Percentiles rank a stretch among this genome's conserved stretches.
Evolutionary conservation across 2,797 vertebrate genomes (phyloP).

Genomic region (Dicrostonyx torquatus): DNA sequence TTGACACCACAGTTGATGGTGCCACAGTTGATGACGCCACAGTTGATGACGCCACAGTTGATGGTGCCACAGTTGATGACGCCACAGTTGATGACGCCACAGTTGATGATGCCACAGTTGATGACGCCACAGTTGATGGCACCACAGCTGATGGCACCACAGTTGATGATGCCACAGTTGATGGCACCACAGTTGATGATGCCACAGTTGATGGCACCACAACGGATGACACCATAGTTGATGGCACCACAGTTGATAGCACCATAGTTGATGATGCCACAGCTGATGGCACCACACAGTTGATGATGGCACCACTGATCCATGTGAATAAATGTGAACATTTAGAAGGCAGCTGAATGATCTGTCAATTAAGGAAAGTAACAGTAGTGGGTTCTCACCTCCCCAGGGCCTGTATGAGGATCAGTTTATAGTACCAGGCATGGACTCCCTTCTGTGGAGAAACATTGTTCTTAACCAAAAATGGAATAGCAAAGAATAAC

Average conservation of each 20-base stretch:
- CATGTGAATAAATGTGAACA: neutral
- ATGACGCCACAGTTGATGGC: too few species aligned
- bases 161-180: too few species aligned
- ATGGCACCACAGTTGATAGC: too few species aligned
- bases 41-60: accelerated
- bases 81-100: too few species aligned
- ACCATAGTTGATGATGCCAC: too few species aligned
- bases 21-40: too few species aligned
- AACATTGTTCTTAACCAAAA: neutral
- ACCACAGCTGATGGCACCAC: too few species aligned
- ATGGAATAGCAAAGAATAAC: neutral
- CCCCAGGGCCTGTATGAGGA: neutral
- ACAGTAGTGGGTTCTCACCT: neutral
- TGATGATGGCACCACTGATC: neutral
- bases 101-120: too few species aligned
- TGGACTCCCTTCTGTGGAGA: neutral
- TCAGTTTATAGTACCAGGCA: neutral
- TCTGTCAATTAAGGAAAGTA: neutral
- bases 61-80: too few species aligned
- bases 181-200: too few species aligned
- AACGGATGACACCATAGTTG: too few species aligned
- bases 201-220: too few species aligned
- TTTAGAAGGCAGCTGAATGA: neutral
- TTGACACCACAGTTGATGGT: accelerated
- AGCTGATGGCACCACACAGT: neutral